Base-by-base conservation (phyloP, 2,113 vertebrate species). In the Cyprinus carpio region DNA sequence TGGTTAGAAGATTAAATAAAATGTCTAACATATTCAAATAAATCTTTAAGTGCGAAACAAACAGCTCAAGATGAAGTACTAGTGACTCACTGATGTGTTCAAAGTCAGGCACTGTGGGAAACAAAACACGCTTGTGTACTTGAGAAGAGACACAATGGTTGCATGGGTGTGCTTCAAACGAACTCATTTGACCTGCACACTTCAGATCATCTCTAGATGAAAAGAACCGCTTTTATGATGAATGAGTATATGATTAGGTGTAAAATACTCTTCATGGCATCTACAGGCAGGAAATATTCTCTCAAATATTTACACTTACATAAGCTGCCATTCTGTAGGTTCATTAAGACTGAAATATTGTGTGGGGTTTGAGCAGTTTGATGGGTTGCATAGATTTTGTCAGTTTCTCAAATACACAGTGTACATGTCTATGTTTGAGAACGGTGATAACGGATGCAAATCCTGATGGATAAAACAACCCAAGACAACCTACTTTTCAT, bases 361-460 rank as follows among this genome's bases (percentile, higher is more conserved):
- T 9, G 15, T 56, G 54, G 37, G 43, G 10, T 46, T 46, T 12
- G 11, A 46, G 43, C 43, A 46, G 74, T 81, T 80, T 85, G 25
- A 85, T 83, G 54, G 51, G 49, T 90, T 91, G 90, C 91, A 92
- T 91, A 91, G 90, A 90, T 87, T 87, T 46, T 46, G 85, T 34
- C 78, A 31, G 65, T 72, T 56, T 60, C 43, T 46, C 43, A 46
- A 46, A 46, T 46, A 46, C 43, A 46, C 43, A 46, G 43, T 12
- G 43, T 46, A 46, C 43, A 46, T 12, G 43, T 46, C 43, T 46
- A 46, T 46, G 3, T 46, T 46, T 46, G 43, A 46, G 43, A 46
- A 46, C 43, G 3, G 43, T 46, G 43, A 46, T 46, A 46, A 46
- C 43, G 12, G 43, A 46, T 46, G 43, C 43, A 46, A 46, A 46